Percentiles rank a stretch among this genome's conserved stretches.
These are phyloP conservation scores for Acleris literana DNA, from an alignment of 2,888 invertebrate genomes.

Conservation along the genomic window DNA sequence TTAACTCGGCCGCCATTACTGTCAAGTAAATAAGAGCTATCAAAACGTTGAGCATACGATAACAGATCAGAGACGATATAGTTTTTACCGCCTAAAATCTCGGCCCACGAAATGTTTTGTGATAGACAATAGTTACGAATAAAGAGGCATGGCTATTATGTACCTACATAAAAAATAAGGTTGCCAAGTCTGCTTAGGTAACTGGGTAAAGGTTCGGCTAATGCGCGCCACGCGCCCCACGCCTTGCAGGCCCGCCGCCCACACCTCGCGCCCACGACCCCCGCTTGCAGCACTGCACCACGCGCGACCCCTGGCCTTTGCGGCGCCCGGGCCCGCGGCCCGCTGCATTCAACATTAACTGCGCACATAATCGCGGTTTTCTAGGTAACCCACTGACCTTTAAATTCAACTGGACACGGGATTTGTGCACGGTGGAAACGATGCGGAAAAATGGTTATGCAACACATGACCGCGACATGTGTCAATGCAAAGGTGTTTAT, in stretches of 20 bases:
- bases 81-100: no score
- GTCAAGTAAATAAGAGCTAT: no score
- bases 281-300: conserved; percentile 45
- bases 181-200: conserved; percentile 4
- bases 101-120: no score
- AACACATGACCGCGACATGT: no score
- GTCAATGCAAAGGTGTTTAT: no score
- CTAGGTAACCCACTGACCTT: conserved; percentile 35
- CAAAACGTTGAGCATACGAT: no score
- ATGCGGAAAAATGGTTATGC: no score
- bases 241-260: conserved; percentile 28
- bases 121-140: no score
- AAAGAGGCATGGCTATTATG: no score
- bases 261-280: conserved; percentile 50
- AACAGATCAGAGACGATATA: no score
- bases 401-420: conserved; percentile 12
- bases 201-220: conserved; percentile 1
- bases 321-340: conserved; percentile 23
- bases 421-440: background rate
- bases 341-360: conserved; percentile 42
- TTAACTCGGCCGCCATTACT: no score
- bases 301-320: conserved; percentile 37
- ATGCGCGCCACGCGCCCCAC: conserved; percentile 13
- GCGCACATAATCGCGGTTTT: conserved; percentile 40
- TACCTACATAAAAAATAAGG: no score